Percentiles rank a stretch among this genome's conserved stretches.
Conservation (phyloP, 2,888 invertebrate genomes). For the Orchestes rusci region DNA sequence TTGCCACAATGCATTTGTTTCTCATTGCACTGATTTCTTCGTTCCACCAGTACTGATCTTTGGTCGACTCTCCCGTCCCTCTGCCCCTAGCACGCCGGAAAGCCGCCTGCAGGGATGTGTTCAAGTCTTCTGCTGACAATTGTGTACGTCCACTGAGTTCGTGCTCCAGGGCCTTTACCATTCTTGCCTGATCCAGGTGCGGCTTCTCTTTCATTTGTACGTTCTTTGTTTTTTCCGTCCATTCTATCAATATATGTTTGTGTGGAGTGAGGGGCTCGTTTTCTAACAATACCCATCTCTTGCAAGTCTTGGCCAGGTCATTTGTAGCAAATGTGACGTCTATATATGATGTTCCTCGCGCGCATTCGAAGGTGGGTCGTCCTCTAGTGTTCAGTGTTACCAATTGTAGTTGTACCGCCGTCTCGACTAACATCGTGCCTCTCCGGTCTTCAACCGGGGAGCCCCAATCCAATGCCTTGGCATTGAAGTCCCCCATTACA, state of each 20-base stretch:
- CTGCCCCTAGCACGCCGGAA: too few relatives aligned
- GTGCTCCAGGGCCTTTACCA: too few relatives aligned
- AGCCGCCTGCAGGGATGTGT: too few relatives aligned
- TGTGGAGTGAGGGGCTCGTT: background rate
- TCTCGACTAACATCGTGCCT: background rate
- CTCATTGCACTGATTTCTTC: background rate
- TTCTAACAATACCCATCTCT: slow-evolving; percentile 3
- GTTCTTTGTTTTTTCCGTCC: background rate
- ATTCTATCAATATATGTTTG: background rate
- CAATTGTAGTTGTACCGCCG: background rate
- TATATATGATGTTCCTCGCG: slow-evolving; percentile 5
- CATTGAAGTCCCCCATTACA: slow-evolving; percentile 10
- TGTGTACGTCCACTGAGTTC: too few relatives aligned
- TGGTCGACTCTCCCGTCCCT: too few relatives aligned
- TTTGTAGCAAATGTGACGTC: slow-evolving; percentile 7
- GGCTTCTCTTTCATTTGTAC: background rate
- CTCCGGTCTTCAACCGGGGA: background rate
- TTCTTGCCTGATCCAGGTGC: too few relatives aligned
- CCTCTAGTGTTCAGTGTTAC: slow-evolving; percentile 5
- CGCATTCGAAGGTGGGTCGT: slow-evolving; percentile 8
- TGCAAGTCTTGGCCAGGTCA: background rate
- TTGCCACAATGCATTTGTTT: background rate
- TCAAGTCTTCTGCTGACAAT: too few relatives aligned
- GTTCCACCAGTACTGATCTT: background rate
- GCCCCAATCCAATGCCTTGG: slow-evolving; percentile 6